Conservation (phyloP, 2,888 invertebrate species). For the Cylloceria caligata region DNA sequence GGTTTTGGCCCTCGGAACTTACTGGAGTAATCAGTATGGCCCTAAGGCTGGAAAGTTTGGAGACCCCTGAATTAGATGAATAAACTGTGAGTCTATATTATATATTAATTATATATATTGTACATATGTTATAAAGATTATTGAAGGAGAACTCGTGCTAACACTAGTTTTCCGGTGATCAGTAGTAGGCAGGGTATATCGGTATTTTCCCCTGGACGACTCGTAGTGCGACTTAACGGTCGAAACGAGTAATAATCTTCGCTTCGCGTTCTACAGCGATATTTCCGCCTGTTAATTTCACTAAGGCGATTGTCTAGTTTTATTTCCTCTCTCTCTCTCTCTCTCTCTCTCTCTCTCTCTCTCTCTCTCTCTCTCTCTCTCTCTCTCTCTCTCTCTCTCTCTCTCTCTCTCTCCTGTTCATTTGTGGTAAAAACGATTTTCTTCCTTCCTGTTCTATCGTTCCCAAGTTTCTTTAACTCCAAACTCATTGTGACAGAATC, state of each 20-base stretch:
- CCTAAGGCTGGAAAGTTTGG: too few species aligned
- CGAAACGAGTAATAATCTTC: slow-evolving; percentile 72
- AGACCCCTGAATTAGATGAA: too few species aligned
- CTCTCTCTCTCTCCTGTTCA: slow-evolving; percentile 39
- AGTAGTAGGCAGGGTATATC: slow-evolving; percentile 48
- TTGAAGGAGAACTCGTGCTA: not conserved
- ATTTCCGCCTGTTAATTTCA: slow-evolving; percentile 80
- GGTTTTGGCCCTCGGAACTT: too few species aligned
- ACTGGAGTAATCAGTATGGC: too few species aligned
- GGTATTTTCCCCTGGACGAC: slow-evolving; percentile 71
- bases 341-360: slow-evolving; percentile 42
- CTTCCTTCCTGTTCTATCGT: not conserved
- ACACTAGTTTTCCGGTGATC: slow-evolving; percentile 14
- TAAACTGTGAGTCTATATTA: not conserved
- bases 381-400: slow-evolving; percentile 42
- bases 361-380: slow-evolving; percentile 38
- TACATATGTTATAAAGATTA: not conserved
- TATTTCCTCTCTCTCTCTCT: slow-evolving; percentile 35
- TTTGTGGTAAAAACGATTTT: slow-evolving; percentile 28
- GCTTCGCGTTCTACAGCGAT: slow-evolving; percentile 50
- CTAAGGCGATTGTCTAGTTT: slow-evolving; percentile 76
- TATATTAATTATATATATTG: not conserved
- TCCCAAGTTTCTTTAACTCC: slow-evolving; percentile 12
- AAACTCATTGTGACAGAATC: slow-evolving; percentile 10
- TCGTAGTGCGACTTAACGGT: slow-evolving; percentile 68